These are phyloP conservation scores for Malurus alboscapulatus DNA, from an alignment of 2,113 vertebrate species.

Conservation along the genomic window DNA sequence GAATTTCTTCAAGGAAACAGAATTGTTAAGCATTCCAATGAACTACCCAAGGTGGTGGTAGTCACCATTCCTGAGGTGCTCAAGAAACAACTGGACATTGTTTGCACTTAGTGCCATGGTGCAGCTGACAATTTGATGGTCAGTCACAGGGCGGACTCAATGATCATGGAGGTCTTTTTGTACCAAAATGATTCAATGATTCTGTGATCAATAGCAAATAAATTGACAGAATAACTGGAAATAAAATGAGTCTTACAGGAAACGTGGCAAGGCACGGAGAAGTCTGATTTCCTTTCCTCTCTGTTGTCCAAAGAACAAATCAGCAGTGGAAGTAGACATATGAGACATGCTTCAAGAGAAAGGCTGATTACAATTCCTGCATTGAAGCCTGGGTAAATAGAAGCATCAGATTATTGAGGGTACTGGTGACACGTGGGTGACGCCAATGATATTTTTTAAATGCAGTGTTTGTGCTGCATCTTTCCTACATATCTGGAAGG, in stretches of 20 bases:
- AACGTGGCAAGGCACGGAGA: background rate
- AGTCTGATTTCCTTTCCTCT: background rate
- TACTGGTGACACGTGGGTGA: background rate
- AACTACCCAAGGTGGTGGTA: background rate
- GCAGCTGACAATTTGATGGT: background rate
- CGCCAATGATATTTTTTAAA: background rate
- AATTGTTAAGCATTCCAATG: background rate
- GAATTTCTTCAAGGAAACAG: background rate
- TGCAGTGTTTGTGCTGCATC: background rate
- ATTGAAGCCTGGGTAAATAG: background rate
- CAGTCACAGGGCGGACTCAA: fast-evolving
- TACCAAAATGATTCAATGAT: background rate
- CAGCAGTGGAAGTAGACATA: background rate
- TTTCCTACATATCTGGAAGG: background rate
- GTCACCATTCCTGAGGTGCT: background rate
- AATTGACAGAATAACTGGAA: background rate
- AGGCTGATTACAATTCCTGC: background rate
- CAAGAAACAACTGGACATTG: background rate
- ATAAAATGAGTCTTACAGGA: background rate
- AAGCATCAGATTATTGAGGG: background rate
- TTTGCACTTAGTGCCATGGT: background rate
- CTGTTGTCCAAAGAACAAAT: background rate
- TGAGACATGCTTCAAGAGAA: background rate
- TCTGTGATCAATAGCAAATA: background rate
- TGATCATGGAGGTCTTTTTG: background rate